Evolutionary conservation across 2,888 invertebrate species (phyloP).

Genomic region (Harpagoxenus sublaevis): DNA sequence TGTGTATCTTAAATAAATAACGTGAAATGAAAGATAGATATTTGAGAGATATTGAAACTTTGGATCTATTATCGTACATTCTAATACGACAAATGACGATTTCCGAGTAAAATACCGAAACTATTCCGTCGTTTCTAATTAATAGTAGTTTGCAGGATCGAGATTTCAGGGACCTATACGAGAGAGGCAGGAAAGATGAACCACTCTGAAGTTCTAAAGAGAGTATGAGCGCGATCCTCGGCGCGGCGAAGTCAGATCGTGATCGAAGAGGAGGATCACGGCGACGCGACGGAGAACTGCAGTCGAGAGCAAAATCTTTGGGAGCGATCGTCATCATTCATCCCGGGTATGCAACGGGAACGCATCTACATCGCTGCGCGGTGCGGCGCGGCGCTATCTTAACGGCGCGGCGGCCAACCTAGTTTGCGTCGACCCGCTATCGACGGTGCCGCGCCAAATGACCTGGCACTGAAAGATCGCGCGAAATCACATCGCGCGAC

Average conservation of each 20-base stretch:
- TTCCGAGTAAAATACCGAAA: background rate
- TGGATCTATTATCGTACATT: background rate
- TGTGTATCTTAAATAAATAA: background rate
- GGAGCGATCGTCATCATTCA: conserved; percentile 43
- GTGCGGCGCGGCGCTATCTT: conserved; percentile 39
- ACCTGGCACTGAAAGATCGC: conserved; percentile 51
- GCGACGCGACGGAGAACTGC: conserved; percentile 1
- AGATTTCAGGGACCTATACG: background rate
- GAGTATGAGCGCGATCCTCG: background rate
- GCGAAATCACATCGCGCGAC: conserved; percentile 36
- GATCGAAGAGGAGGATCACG: conserved; percentile 37
- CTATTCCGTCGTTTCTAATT: background rate
- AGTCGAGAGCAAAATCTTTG: conserved; percentile 39
- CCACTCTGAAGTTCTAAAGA: background rate
- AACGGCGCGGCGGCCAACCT: conserved; percentile 31
- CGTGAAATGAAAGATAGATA: background rate
- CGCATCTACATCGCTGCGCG: conserved; percentile 25
- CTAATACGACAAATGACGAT: background rate
- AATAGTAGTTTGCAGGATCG: background rate
- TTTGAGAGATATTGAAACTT: background rate
- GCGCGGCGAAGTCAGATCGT: background rate
- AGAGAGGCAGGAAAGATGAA: background rate
- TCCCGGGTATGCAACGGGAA: conserved; percentile 38
- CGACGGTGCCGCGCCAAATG: conserved; percentile 41
- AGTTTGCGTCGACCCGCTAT: conserved; percentile 34